Evolutionary conservation across 2,888 invertebrate genomes (phyloP).

Genomic region (Augochlorella aurata): DNA sequence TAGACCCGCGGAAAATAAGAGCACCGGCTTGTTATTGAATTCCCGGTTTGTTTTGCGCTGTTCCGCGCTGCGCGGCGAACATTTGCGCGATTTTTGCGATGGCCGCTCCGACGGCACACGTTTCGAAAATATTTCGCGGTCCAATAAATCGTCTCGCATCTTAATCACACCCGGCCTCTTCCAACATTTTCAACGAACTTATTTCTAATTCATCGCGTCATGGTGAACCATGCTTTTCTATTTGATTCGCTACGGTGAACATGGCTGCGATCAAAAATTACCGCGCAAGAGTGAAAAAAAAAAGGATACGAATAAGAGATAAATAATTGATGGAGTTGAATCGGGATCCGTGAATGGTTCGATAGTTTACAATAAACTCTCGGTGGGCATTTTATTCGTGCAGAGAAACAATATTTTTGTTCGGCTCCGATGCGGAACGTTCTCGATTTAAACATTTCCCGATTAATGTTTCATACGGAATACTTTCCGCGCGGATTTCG

Average conservation of each 20-base stretch:
- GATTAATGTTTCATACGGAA: background rate
- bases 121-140: background rate
- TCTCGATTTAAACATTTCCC: background rate
- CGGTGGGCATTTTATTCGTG: background rate
- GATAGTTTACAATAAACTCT: background rate
- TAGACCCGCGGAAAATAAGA: constrained; percentile 30
- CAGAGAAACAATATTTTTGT: background rate
- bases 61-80: background rate
- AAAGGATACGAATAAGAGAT: background rate
- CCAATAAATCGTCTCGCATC: background rate
- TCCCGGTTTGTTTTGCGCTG: constrained; percentile 14
- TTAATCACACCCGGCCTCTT: too few relatives aligned
- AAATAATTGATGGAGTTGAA: background rate
- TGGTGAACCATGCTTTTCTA: background rate
- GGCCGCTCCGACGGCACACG: background rate
- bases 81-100: background rate
- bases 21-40: constrained; percentile 31
- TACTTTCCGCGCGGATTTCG: background rate
- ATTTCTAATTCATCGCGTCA: too few relatives aligned
- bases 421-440: background rate
- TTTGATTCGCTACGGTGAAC: too few relatives aligned
- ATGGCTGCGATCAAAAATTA: too few relatives aligned
- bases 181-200: too few relatives aligned
- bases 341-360: background rate
- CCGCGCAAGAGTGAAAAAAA: background rate